Evolutionary conservation across 2,888 invertebrate species (phyloP).

Genomic region (Lithophane semibrunnea): DNA sequence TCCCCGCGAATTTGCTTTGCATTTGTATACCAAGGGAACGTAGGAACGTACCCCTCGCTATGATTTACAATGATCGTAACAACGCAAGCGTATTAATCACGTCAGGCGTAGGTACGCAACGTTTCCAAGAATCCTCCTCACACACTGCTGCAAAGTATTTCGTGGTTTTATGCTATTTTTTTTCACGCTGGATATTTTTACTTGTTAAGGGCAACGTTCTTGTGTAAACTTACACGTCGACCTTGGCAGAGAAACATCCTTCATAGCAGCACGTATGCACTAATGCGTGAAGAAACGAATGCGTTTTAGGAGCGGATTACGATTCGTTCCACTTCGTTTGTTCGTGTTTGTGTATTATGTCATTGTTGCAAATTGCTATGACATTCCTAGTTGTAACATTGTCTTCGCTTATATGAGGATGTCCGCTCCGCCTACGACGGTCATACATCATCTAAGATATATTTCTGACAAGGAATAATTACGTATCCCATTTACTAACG

Average conservation of each 20-base stretch:
- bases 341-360: slow-evolving; percentile 75
- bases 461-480: slow-evolving; percentile 65
- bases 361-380: slow-evolving; percentile 84
- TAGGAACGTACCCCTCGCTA: slow-evolving; percentile 61
- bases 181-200: slow-evolving; percentile 75
- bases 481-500: slow-evolving; percentile 41
- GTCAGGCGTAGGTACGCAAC: slow-evolving; percentile 48
- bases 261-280: slow-evolving; percentile 61
- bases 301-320: slow-evolving; percentile 61
- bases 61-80: slow-evolving; percentile 70
- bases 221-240: slow-evolving; percentile 72
- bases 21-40: slow-evolving; percentile 67
- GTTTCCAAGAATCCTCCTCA: slow-evolving; percentile 68
- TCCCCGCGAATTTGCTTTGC: slow-evolving; percentile 53
- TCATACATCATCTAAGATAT: slow-evolving; percentile 74
- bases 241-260: slow-evolving; percentile 75
- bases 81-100: slow-evolving; percentile 71
- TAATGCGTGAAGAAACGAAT: slow-evolving; percentile 62
- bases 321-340: slow-evolving; percentile 60
- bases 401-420: slow-evolving; percentile 88
- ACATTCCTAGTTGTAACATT: slow-evolving; percentile 81
- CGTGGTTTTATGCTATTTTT: slow-evolving; percentile 74
- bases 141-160: slow-evolving; percentile 63
- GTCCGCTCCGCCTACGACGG: slow-evolving; percentile 83
- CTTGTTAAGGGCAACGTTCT: slow-evolving; percentile 76